Base-by-base conservation (phyloP, 2,888 invertebrate species). In the Tenthredo distinguenda region DNA sequence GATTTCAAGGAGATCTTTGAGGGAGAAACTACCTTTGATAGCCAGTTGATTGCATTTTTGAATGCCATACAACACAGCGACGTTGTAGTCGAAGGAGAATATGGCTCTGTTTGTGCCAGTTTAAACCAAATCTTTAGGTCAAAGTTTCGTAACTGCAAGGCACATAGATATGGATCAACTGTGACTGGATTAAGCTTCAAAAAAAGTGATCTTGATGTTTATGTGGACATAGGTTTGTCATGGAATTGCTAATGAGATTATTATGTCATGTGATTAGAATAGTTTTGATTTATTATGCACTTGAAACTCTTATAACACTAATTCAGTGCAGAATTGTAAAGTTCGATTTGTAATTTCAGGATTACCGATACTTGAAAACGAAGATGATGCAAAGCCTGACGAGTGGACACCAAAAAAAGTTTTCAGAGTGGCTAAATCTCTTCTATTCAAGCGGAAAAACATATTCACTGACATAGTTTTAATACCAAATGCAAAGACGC, bases 151-250 rank as follows among this genome's bases (percentile, higher is more conserved):
- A 88, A 85, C 15, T 94, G 94, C 87, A 88, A 89, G 65, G 94
- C 95, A 4, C 92, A 94, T 86, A 95, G 96, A 3, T 98, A 97
- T 93, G 97, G 98, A 3, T 97, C 97, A 0, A 95, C 96, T 55
- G 95, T 96, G 1, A 97, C 96, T 0, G 96, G 96, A 3, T 94
- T 97, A 81, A 96, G 96, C 76, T 95, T 97, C 86, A 95, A 95
- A 90, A 94, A 94, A 40, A 97, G 97, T 91, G 97, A 97, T 93
- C 95, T 97, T 12, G 97, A 97, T 92, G 94, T 97, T 90, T 97
- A 94, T 92, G 92, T 97, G 47, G 92, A 94, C 84, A 92, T 95
- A 31, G 94, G 94, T 89, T 90, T 87, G 92, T 34, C 21, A 15
- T 31, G 31, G 5, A 62, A 74, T 31, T 84, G 7, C 0, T 72